Evolutionary conservation across 2,113 vertebrate genomes (phyloP), one percentile per base, ranked within the genome.

Genomic region (Corynorhinus townsendii): DNA sequence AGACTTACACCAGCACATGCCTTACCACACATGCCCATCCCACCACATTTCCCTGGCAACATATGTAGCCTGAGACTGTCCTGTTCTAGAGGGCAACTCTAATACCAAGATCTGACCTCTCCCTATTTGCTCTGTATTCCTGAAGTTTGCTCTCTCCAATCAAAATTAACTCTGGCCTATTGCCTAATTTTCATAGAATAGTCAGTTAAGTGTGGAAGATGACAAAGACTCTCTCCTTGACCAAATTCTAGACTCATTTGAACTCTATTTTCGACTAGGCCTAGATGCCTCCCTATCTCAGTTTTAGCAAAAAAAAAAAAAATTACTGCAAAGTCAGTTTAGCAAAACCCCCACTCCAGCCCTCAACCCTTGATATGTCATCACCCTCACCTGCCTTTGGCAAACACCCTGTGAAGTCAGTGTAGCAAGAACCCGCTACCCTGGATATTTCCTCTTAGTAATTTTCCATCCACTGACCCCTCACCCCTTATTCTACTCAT

Each of bases 11-110:
- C 9, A 62, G 2, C 11, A 14, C 7, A 4, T 7, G 24, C 7
- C 9, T 8, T 9, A 28, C 1, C 33, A 28, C 1, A 2, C 5
- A 1, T 20, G 16, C 9, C 14, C 11, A 19, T 0, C 4, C 7
- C 16, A 4, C 14, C 40, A 12, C 8, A 16, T 10, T 8, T 71
- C 2, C 33, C n/a, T 3, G 3, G 33, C 14, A 76, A 16, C 15
- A 54, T 45, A 35, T 69, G 35, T 2, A 56, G 17, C 40, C 38
- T 35, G 16, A 85, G 5, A 0, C 20, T 64, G 3, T 33, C 20
- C 11, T 26, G 4, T 14, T 76, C 45, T 40, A n/a, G n/a, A 52
- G 2, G 35, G 30, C 1, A 90, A 52, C 8, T 59, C 2, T 33
- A 0, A 59, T 19, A 11, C 11, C 17, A 17, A 43, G 3, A 2